These are phyloP conservation scores for Boulengeromyrus knoepffleri DNA, from an alignment of 2,113 vertebrate species.

Conservation along the genomic window DNA sequence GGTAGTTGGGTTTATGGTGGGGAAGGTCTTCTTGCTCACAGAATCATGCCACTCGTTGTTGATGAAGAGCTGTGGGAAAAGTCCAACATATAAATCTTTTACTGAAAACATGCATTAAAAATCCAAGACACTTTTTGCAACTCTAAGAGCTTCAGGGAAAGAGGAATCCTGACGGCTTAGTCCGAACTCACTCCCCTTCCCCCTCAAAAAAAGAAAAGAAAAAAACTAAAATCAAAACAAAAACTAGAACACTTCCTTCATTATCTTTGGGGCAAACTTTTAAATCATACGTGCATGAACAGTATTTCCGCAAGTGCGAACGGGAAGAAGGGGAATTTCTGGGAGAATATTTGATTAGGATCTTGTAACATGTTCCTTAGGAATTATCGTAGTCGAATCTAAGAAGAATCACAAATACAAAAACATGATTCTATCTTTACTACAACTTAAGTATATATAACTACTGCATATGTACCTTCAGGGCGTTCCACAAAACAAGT, in stretches of 20 bases:
- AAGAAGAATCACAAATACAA: not conserved
- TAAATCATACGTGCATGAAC: not conserved
- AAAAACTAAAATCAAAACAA: not conserved
- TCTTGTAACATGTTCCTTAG: not conserved
- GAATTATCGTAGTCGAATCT: not conserved
- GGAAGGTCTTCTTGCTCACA: slow-evolving; percentile 78
- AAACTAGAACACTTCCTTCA: not conserved
- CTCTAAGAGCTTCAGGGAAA: not conserved
- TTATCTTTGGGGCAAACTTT: not conserved
- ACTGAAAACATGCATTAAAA: not conserved
- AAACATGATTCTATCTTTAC: not conserved
- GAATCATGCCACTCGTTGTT: slow-evolving; percentile 90
- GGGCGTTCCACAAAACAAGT: not conserved
- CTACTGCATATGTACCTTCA: not conserved
- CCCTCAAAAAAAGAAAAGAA: not conserved
- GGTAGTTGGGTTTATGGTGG: slow-evolving; percentile 80
- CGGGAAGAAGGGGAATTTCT: not conserved
- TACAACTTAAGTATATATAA: not conserved
- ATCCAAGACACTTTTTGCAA: not conserved
- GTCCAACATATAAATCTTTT: not conserved
- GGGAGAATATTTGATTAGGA: not conserved
- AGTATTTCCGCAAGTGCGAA: not conserved
- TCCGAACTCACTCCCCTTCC: not conserved
- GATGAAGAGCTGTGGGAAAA: slow-evolving; percentile 77
- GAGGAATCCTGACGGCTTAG: not conserved